Percentiles rank a stretch among this genome's conserved stretches.
Evolutionary conservation across 2,113 vertebrate species (phyloP).

Genomic region (Eurypyga helias): DNA sequence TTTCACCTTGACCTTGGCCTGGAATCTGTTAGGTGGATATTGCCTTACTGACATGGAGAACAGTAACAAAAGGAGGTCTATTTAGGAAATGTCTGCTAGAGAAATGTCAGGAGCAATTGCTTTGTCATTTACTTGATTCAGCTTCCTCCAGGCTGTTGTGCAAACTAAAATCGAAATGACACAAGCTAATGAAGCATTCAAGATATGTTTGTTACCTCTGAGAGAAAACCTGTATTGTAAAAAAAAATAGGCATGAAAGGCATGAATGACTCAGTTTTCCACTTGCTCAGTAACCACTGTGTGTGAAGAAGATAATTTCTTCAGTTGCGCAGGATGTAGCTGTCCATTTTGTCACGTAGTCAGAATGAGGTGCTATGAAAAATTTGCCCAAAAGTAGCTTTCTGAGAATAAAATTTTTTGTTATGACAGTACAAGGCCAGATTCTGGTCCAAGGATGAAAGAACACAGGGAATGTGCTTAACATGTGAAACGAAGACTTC

Average conservation of each 20-base stretch:
- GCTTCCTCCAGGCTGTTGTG: background rate
- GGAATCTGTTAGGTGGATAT: background rate
- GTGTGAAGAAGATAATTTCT: background rate
- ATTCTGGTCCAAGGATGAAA: background rate
- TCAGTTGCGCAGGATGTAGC: background rate
- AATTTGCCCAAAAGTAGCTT: background rate
- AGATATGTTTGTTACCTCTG: background rate
- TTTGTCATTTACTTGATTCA: background rate
- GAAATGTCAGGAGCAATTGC: background rate
- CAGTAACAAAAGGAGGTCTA: background rate
- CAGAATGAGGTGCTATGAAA: background rate
- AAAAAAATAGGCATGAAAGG: accelerated
- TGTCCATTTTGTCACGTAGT: background rate
- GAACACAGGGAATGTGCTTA: background rate
- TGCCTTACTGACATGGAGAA: background rate
- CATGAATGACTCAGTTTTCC: background rate
- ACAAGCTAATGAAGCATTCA: background rate
- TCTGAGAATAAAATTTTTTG: background rate
- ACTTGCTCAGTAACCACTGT: background rate
- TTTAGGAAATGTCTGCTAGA: background rate
- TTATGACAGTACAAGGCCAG: background rate
- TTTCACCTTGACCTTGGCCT: background rate
- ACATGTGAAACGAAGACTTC: background rate
- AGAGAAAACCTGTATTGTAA: background rate
- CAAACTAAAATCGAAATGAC: background rate